Base-by-base conservation (phyloP, 2,888 invertebrate species). In the Dorcus parallelipipedus region DNA sequence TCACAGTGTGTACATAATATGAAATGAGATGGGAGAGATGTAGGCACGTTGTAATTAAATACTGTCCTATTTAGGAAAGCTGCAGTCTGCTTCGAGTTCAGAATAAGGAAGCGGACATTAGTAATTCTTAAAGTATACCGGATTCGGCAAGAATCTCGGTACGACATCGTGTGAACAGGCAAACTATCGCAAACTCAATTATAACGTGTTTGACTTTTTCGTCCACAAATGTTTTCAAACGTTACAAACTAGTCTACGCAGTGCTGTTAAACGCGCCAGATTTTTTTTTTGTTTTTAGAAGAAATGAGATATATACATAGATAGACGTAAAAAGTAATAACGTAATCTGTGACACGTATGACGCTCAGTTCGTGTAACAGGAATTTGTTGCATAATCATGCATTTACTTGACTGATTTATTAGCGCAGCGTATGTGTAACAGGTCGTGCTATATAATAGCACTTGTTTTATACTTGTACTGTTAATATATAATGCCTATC, bases 81-180 rank as follows among this genome's bases (percentile, higher is more conserved):
- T 10, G 45, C 26, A 45, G 45, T 45, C 45, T 45, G 45, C 9
- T 45, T 17, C 14, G 17, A 20, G 45, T 45, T 45, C 45, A 45
- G 49, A 59, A 58, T 56, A 62, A 64, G 62, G 62, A 64, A 64
- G 59, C 57, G 53, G 59, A 49, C 58, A 61, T 62, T 60, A 59
- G 49, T 55, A 58, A 64, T 60, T 58, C 59, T 45, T 53, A 49
- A 59, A 56, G 56, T 61, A 59, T 59, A 57, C 61, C 61, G 62
- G 64, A 64, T 62, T 62, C 58, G 54, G 56, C 54, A 64, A 56
- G 62, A 56, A 64, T 62, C 60, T 60, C 58, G 50, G 60, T 47
- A 56, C 52, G 58, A 53, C 60, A 62, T 62, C 64, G 64, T 62
- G 64, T 64, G 64, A 62, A 64, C 54, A 57, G 51, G 52, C 58